A percentile compares a stretch with the other conserved stretches of the same genome.
phyloP scores from a whole-genome alignment of 2,888 invertebrate genomes.

The Liposcelis brunnea region DNA sequence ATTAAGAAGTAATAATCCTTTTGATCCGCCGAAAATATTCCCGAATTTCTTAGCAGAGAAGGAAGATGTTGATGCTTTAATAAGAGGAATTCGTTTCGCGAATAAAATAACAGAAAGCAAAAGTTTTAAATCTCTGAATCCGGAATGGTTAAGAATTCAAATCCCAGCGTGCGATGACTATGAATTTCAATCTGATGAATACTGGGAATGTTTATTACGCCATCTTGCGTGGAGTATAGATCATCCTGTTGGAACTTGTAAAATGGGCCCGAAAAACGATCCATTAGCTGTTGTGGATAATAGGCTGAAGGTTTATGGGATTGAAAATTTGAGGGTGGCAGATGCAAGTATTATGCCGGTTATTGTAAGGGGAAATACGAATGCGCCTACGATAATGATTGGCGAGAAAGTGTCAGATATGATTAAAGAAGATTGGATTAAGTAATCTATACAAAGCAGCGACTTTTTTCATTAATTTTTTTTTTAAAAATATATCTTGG shows the following conservation, averaged over 20 bases:
- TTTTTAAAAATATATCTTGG: too few relatives aligned
- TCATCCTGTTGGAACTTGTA: slow-evolving; percentile 31
- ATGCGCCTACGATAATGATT: slow-evolving; percentile 36
- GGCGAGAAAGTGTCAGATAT: slow-evolving; percentile 29
- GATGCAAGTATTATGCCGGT: slow-evolving; percentile 52
- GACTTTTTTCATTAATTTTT: slow-evolving; percentile 5
- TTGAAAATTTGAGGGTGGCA: slow-evolving; percentile 45
- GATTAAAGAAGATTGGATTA: slow-evolving; percentile 17
- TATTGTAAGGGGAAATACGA: slow-evolving; percentile 31
- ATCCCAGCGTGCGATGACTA: too few relatives aligned
- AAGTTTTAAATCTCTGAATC: slow-evolving; percentile 25
- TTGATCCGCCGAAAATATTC: slow-evolving; percentile 31
- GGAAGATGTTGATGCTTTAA: slow-evolving; percentile 40
- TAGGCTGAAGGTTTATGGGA: slow-evolving; percentile 36
- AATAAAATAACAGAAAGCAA: slow-evolving; percentile 37
- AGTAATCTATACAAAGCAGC: slow-evolving; percentile 12
- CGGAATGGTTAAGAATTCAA: slow-evolving; percentile 23
- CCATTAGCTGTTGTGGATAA: slow-evolving; percentile 26
- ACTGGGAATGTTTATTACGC: slow-evolving; percentile 44
- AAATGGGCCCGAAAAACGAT: slow-evolving; percentile 24
- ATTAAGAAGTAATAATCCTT: slow-evolving; percentile 33
- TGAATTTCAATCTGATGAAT: slow-evolving; percentile 45
- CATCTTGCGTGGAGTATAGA: slow-evolving; percentile 51
- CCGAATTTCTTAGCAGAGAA: slow-evolving; percentile 35
- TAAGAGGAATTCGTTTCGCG: slow-evolving; percentile 40